phyloP scores from a whole-genome alignment of 1,140 invertebrate species.

The Magallana ariakensis region DNA sequence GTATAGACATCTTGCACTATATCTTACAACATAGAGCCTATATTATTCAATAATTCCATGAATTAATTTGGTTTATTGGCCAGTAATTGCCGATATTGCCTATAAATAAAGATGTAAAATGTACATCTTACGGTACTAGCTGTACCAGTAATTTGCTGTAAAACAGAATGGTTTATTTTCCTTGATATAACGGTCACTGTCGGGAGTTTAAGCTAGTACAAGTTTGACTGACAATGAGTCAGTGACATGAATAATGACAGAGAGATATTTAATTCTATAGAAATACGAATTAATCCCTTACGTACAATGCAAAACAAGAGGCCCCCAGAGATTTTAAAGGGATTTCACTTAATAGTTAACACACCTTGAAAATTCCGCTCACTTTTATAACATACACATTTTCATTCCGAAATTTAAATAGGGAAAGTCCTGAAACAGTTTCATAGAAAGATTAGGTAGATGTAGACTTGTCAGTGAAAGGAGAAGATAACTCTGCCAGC shows the following conservation, averaged over 20 bases:
- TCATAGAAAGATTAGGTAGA: neutral
- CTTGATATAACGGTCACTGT: neutral
- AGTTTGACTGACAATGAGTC: no score
- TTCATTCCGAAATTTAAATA: no score
- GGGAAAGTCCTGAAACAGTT: no score
- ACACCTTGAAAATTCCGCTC: neutral
- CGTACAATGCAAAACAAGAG: neutral
- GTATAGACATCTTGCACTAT: no score
- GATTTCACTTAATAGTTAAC: neutral
- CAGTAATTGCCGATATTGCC: no score
- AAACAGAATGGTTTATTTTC: neutral
- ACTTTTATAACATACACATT: neutral
- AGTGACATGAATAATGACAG: neutral
- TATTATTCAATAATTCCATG: no score
- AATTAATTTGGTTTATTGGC: no score
- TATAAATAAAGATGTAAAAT: no score
- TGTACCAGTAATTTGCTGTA: neutral
- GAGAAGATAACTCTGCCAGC: neutral
- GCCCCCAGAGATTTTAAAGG: neutral
- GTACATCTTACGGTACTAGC: no score
- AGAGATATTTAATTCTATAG: slow-evolving; percentile 28
- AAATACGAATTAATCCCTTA: neutral
- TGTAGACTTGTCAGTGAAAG: neutral
- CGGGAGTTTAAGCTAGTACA: no score
- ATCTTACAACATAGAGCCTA: no score